Percentiles rank a stretch among this genome's conserved stretches.
These are phyloP conservation scores for Deilephila elpenor DNA, from an alignment of 2,888 invertebrate species.

Conservation along the genomic window DNA sequence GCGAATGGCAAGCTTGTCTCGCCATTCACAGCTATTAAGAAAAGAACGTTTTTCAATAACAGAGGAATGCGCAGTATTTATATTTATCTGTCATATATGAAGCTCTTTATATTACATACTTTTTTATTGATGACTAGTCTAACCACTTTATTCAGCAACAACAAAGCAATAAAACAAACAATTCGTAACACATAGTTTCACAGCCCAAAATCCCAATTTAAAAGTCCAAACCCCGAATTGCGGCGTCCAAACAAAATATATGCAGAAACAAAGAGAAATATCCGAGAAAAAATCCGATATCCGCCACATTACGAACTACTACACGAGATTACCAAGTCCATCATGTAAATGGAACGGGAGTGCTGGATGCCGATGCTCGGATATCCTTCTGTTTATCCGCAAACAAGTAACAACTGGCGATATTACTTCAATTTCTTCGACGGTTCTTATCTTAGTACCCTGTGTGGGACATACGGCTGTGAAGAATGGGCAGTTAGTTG, in stretches of 20 bases:
- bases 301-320: slow-evolving; percentile 30
- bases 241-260: too few species aligned
- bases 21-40: too few species aligned
- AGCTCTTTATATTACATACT: too few species aligned
- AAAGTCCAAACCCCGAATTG: neutral
- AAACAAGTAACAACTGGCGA: slow-evolving; percentile 66
- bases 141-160: too few species aligned
- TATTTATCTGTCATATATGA: too few species aligned
- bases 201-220: neutral
- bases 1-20: too few species aligned
- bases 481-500: neutral
- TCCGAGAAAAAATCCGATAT: slow-evolving; percentile 22
- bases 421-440: slow-evolving; percentile 71
- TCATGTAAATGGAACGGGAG: slow-evolving; percentile 54
- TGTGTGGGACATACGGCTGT: slow-evolving; percentile 45
- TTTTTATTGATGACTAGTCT: too few species aligned
- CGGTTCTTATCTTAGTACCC: slow-evolving; percentile 63
- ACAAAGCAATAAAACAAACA: too few species aligned
- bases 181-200: too few species aligned
- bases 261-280: neutral
- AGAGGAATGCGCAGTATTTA: too few species aligned
- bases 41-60: too few species aligned
- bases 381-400: slow-evolving; percentile 59
- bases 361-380: slow-evolving; percentile 42
- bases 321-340: slow-evolving; percentile 59